phyloP scores from a whole-genome alignment of 2,113 vertebrate species.

The Oreotragus oreotragus region DNA sequence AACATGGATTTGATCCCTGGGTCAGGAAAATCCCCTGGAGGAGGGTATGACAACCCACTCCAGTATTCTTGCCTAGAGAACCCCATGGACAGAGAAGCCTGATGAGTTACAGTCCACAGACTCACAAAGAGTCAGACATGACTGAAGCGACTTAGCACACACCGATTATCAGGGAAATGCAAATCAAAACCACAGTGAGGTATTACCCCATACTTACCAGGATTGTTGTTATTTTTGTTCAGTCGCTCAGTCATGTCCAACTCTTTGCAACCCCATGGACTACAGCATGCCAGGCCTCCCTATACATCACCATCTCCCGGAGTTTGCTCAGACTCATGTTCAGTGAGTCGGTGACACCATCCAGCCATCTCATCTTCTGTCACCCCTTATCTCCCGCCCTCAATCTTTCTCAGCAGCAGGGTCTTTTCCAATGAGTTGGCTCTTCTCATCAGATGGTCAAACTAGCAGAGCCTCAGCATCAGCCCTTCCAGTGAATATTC shows the following conservation, averaged over 20 bases:
- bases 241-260: not conserved
- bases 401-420: not conserved
- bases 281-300: not conserved
- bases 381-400: not conserved
- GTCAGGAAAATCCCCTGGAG: not conserved
- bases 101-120: not conserved
- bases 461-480: not conserved
- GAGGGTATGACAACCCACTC: not conserved
- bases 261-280: not conserved
- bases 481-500: not conserved
- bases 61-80: not conserved
- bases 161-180: not conserved
- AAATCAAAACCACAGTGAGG: not conserved
- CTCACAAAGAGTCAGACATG: not conserved
- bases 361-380: not conserved
- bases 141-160: not conserved
- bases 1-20: not conserved
- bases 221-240: not conserved
- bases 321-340: not conserved
- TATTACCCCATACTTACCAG: not conserved
- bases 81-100: not conserved
- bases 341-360: not conserved
- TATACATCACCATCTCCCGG: not conserved
- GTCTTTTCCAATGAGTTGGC: not conserved
- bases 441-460: not conserved